Evolutionary conservation across 2,888 invertebrate genomes (phyloP), one percentile per base, ranked within the genome.

Genomic region (Tetragonula carbonaria): DNA sequence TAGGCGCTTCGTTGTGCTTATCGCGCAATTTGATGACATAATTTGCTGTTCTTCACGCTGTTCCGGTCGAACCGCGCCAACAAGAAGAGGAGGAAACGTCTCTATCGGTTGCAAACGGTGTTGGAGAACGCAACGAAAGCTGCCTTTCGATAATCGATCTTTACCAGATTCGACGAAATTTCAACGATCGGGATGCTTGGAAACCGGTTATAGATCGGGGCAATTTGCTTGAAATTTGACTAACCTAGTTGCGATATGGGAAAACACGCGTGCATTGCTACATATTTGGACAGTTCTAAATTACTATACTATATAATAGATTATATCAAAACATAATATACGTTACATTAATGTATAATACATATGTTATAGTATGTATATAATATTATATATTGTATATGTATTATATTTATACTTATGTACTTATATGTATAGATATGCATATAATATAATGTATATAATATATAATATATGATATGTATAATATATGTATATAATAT

Each of bases 21-120:
- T 80, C 79, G 55, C 70, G 75, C 79, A 8, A 8, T 38, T 86
- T 82, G 87, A 89, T 89, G 86, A 88, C 86, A 89, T 88, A 88
- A 89, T 28, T 28, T 28, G 28, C 28, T 28, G 28, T 28, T 28
- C 28, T 23, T 23, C 23, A 23, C 23, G 23, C 65, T 16, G 74
- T 50, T 51, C 45, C 76, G 55, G 84, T 82, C 86, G 76, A 87
- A 76, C 77, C 38, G 78, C 74, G 74, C 65, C 77, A 67, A 78
- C 82, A 82, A 80, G 62, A 75, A 78, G 67, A 82, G 74, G 65
- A 75, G 77, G 72, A 80, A 83, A 87, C 86, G 85, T 89, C 89
- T 89, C 74, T 74, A 87, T 89, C 67, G 33, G n/a, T 63, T 18
- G 55, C 8, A 33, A 63, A 71, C 16, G 2, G 2, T n/a, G 16